Conservation (phyloP, 2,797 vertebrate genomes). For the Hephaestus fuliginosus region DNA sequence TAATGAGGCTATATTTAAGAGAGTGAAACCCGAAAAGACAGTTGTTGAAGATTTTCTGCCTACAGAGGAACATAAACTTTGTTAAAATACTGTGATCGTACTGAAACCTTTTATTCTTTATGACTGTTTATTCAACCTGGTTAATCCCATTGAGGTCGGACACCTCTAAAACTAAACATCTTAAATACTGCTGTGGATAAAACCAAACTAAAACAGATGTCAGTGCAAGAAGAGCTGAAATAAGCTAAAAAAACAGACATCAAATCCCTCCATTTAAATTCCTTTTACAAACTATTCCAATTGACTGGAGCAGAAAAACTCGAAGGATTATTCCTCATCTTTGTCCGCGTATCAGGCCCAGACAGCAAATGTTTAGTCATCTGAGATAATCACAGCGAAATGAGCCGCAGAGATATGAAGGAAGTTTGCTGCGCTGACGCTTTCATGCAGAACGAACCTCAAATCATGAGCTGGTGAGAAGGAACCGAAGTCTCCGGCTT, state of each 20-base stretch:
- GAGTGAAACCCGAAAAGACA: too few species aligned
- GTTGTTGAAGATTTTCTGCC: background rate
- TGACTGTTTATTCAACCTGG: background rate
- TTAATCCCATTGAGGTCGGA: background rate
- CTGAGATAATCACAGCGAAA: background rate
- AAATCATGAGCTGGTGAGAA: background rate
- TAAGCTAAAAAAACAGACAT: too few species aligned
- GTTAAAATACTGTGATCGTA: background rate
- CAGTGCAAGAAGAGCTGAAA: background rate
- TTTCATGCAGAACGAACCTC: background rate
- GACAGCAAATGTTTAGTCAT: background rate
- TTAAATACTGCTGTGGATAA: slow-evolving; percentile 1
- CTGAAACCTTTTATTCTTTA: background rate
- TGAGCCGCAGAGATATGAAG: background rate
- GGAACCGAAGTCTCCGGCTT: background rate
- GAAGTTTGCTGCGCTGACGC: background rate
- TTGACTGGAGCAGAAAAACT: background rate
- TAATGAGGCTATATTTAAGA: background rate
- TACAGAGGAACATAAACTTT: too few species aligned
- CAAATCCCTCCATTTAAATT: background rate
- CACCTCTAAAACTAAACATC: background rate
- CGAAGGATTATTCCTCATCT: background rate
- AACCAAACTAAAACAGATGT: background rate
- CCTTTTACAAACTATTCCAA: background rate
- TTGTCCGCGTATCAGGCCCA: background rate